Conservation (phyloP, 1,140 invertebrate genomes). For the Aphelenchoides besseyi region DNA sequence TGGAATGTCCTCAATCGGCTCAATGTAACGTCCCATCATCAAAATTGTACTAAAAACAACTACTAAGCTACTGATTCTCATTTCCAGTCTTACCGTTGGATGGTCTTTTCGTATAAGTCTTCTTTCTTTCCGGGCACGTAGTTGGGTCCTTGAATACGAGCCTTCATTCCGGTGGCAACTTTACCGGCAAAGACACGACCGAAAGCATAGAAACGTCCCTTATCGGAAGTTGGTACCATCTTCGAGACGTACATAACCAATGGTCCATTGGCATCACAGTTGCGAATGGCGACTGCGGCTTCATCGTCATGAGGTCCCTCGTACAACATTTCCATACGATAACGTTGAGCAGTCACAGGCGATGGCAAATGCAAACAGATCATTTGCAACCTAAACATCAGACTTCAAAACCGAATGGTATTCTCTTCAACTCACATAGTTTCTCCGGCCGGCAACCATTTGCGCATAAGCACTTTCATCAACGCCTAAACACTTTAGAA, state of each 20-base stretch:
- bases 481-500: slow-evolving; percentile 39
- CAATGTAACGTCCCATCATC: slow-evolving; percentile 99
- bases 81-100: slow-evolving; percentile 71
- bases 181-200: slow-evolving; percentile 98
- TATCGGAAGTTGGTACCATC: slow-evolving; percentile 99
- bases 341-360: slow-evolving; percentile 95
- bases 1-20: slow-evolving; percentile 98
- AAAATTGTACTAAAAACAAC: slow-evolving; percentile 79
- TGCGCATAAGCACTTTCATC: slow-evolving; percentile 84
- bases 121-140: slow-evolving; percentile 96
- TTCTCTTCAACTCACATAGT: slow-evolving; percentile 97
- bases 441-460: slow-evolving; percentile 98
- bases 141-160: slow-evolving; percentile 97
- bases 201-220: slow-evolving; percentile 99
- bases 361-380: slow-evolving; percentile 99
- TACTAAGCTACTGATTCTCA: not conserved
- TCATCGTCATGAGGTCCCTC: slow-evolving; percentile 96
- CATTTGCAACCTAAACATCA: slow-evolving; percentile 98
- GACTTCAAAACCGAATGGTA: slow-evolving; percentile 64
- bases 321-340: slow-evolving; percentile 98
- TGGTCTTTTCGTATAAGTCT: slow-evolving; percentile 96
- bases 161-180: slow-evolving; percentile 89
- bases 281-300: slow-evolving; percentile 76
- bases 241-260: slow-evolving; percentile 99
- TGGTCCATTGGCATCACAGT: slow-evolving; percentile 88